phyloP scores from a whole-genome alignment of 2,113 vertebrate species.

The Platysteira castanea region DNA sequence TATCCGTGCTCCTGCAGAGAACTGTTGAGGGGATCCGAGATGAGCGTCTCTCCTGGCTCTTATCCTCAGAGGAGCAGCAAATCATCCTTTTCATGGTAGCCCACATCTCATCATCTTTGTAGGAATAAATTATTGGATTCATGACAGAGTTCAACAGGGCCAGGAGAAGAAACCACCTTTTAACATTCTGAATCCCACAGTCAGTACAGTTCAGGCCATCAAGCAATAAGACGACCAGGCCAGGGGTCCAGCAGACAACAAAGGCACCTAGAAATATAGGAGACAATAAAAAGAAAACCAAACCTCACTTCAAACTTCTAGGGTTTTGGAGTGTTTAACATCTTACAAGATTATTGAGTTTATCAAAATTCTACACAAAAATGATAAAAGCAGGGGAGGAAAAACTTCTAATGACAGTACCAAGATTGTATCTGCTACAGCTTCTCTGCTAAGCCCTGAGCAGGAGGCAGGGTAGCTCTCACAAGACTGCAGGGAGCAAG shows the following conservation, averaged over 20 bases:
- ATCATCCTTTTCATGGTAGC: constrained; percentile 89
- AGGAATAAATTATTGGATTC: constrained; percentile 98
- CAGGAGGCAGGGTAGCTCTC: background rate
- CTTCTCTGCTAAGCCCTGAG: background rate
- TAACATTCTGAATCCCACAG: constrained; percentile 82
- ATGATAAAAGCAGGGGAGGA: background rate
- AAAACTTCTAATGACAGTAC: background rate
- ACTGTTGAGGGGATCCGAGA: constrained; percentile 78
- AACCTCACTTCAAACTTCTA: background rate
- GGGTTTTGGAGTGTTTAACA: background rate
- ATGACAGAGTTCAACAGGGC: constrained; percentile 93
- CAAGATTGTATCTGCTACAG: background rate
- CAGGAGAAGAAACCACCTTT: constrained; percentile 91
- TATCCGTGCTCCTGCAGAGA: constrained; percentile 77
- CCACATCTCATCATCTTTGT: constrained; percentile 97
- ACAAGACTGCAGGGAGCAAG: background rate
- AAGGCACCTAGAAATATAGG: constrained; percentile 82
- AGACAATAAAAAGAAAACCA: background rate
- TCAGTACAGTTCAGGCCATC: constrained; percentile 86
- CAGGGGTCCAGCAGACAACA: constrained; percentile 96
- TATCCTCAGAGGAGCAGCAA: constrained; percentile 80
- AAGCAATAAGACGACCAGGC: constrained; percentile 86
- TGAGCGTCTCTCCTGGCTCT: constrained; percentile 73
- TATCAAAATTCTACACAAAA: background rate
- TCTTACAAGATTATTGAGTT: background rate